phyloP scores from a whole-genome alignment of 2,113 vertebrate genomes.

The Pterophyllum scalare region DNA sequence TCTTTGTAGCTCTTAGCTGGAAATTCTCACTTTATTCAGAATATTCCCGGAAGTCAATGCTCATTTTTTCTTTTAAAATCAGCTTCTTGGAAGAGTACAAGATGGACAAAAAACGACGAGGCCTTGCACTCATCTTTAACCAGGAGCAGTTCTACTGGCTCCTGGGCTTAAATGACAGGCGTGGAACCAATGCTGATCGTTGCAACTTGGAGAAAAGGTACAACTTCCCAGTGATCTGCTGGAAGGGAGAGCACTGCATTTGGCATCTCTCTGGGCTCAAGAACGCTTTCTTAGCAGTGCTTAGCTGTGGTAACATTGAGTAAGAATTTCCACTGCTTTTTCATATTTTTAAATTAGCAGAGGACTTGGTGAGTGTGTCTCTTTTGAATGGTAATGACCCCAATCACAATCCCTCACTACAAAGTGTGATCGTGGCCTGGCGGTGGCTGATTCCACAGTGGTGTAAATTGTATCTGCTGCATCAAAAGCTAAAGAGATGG shows the following conservation, averaged over 20 bases:
- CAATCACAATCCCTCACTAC: no score
- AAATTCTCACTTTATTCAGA: background rate
- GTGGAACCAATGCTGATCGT: slow-evolving; percentile 86
- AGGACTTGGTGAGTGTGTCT: background rate
- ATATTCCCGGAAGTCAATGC: background rate
- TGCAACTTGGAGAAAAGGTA: slow-evolving; percentile 85
- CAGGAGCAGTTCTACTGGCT: slow-evolving; percentile 91
- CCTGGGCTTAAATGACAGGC: slow-evolving; percentile 75
- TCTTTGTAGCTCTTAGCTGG: background rate
- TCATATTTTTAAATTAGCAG: background rate
- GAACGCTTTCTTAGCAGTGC: background rate
- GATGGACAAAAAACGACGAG: slow-evolving; percentile 87
- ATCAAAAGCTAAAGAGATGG: no score
- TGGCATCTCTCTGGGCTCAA: background rate
- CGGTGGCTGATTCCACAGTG: no score
- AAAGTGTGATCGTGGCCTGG: no score
- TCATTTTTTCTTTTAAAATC: background rate
- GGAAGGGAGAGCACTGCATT: background rate
- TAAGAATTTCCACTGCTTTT: background rate
- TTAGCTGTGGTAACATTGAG: background rate
- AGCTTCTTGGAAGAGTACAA: slow-evolving; percentile 85
- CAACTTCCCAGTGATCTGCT: fast-evolving
- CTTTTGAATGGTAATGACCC: background rate
- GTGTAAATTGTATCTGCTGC: no score
- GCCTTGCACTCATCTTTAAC: slow-evolving; percentile 93